phyloP scores from a whole-genome alignment of 2,113 vertebrate species.

The Acanthisitta chloris region DNA sequence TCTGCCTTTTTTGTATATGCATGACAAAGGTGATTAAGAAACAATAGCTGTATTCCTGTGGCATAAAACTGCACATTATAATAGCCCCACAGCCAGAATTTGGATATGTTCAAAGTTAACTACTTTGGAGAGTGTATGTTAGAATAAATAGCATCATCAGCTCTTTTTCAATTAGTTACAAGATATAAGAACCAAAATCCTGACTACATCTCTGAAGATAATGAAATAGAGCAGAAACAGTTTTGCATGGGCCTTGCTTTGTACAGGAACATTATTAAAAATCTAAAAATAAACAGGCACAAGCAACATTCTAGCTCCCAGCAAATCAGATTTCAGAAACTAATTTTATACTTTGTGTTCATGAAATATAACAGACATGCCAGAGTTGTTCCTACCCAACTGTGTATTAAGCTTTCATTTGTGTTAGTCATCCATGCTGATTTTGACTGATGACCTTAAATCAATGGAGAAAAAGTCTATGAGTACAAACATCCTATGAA shows the following conservation, averaged over 20 bases:
- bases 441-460: neutral
- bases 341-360: neutral
- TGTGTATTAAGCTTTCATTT: neutral
- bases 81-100: neutral
- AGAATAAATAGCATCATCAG: neutral
- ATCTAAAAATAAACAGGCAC: neutral
- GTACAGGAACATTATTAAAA: neutral
- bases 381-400: neutral
- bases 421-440: accelerated
- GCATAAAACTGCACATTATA: neutral
- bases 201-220: neutral
- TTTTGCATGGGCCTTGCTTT: neutral
- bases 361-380: neutral
- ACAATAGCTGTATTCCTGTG: neutral
- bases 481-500: neutral
- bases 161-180: neutral
- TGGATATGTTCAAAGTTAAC: neutral
- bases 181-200: neutral
- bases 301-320: neutral
- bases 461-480: neutral
- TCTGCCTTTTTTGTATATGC: neutral
- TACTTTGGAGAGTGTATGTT: neutral
- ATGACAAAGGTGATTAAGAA: neutral
- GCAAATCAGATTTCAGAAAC: neutral
- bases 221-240: neutral